A percentile compares a stretch with the other conserved stretches of the same genome.
Evolutionary conservation across 2,888 invertebrate species (phyloP).

Genomic region (Notodonta dromedarius): DNA sequence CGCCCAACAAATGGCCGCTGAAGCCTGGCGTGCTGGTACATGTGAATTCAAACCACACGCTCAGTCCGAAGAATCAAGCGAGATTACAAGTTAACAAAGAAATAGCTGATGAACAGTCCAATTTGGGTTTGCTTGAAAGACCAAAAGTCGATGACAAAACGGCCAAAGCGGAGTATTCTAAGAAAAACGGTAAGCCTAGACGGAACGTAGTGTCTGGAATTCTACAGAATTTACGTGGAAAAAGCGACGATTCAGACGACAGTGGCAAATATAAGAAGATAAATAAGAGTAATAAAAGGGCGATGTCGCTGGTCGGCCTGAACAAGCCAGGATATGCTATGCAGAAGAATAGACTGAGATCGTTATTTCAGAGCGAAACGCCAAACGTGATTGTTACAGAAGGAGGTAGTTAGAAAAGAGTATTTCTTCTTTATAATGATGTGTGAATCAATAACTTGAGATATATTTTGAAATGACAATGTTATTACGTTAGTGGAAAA

Average conservation of each 20-base stretch:
- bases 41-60: slow-evolving; percentile 92
- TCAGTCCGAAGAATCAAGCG: slow-evolving; percentile 83
- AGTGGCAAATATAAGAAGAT: slow-evolving; percentile 78
- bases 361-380: slow-evolving; percentile 76
- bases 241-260: slow-evolving; percentile 73
- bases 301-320: slow-evolving; percentile 68
- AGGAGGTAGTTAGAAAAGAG: slow-evolving; percentile 72
- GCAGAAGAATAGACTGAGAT: slow-evolving; percentile 69
- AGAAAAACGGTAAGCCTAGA: slow-evolving; percentile 68
- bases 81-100: slow-evolving; percentile 58
- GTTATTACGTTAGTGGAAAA: too few relatives aligned
- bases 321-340: slow-evolving; percentile 67
- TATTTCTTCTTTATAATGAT: slow-evolving; percentile 1
- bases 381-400: slow-evolving; percentile 80
- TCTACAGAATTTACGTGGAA: slow-evolving; percentile 67
- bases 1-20: slow-evolving; percentile 92
- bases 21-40: slow-evolving; percentile 95
- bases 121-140: slow-evolving; percentile 75
- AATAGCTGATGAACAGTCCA: slow-evolving; percentile 54
- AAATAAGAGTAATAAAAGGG: slow-evolving; percentile 76
- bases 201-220: slow-evolving; percentile 69
- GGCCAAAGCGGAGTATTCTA: slow-evolving; percentile 66
- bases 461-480: background rate
- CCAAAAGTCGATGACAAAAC: slow-evolving; percentile 51
- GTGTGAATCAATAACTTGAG: background rate